phyloP scores from a whole-genome alignment of 2,888 invertebrate genomes.

The Thyatira batis region DNA sequence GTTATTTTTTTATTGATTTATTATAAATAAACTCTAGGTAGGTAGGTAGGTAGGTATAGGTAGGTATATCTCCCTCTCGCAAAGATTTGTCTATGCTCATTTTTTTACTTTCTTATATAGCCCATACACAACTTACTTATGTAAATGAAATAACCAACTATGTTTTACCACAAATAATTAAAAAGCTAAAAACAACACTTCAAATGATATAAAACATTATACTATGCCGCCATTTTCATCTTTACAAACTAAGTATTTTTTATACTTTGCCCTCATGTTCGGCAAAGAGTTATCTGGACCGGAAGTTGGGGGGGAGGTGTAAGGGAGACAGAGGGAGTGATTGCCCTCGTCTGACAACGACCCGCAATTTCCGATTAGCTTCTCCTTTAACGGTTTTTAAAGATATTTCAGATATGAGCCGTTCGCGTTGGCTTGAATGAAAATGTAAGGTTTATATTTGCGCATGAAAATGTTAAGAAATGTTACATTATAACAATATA shows the following conservation, averaged over 20 bases:
- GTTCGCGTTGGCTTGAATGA: neutral
- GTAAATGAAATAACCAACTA: too few relatives aligned
- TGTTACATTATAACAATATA: too few relatives aligned
- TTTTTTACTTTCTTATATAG: too few relatives aligned
- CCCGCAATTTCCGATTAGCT: slow-evolving; percentile 39
- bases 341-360: slow-evolving; percentile 25
- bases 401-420: neutral
- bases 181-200: neutral
- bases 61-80: too few relatives aligned
- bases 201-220: too few relatives aligned
- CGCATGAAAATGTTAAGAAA: too few relatives aligned
- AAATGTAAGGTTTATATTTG: slow-evolving; percentile 8
- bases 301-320: slow-evolving; percentile 19
- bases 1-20: too few relatives aligned
- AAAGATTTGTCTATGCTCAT: too few relatives aligned
- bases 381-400: slow-evolving; percentile 21
- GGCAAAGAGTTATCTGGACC: slow-evolving; percentile 23
- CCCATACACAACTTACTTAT: too few relatives aligned
- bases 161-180: too few relatives aligned
- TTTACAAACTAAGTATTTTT: neutral
- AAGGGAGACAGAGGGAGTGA: neutral
- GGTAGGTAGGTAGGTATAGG: too few relatives aligned
- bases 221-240: neutral
- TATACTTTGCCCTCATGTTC: neutral
- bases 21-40: too few relatives aligned